A percentile compares a stretch with the other conserved stretches of the same genome.
Evolutionary conservation across 2,113 vertebrate species (phyloP).

Genomic region (Vanacampus margaritifer): DNA sequence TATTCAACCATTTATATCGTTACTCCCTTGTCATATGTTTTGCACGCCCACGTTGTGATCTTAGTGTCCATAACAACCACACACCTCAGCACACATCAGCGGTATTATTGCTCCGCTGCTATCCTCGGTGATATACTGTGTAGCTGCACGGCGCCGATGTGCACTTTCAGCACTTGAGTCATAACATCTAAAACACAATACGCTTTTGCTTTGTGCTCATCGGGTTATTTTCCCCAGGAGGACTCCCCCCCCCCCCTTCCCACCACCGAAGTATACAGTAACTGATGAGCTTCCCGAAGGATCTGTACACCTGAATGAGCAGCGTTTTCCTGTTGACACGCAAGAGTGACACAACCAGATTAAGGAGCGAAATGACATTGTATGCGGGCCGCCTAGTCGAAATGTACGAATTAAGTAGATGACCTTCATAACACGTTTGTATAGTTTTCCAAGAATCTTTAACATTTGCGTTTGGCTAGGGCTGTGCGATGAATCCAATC

Average conservation of each 20-base stretch:
- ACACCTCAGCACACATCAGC: conserved; percentile 17
- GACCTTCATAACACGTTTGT: conserved; percentile 1
- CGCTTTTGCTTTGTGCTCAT: conserved; percentile 38
- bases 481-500: no score
- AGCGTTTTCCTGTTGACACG: conserved; percentile 27
- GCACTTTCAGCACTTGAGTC: conserved; percentile 45
- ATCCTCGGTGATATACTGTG: conserved; percentile 25
- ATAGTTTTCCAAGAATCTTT: neutral
- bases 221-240: conserved; percentile 35
- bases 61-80: conserved; percentile 15
- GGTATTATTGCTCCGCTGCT: conserved; percentile 11
- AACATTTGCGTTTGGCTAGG: no score
- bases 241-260: conserved; percentile 10
- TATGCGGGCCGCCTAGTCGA: conserved; percentile 29
- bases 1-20: conserved; percentile 1
- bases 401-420: conserved; percentile 20
- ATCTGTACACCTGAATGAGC: conserved; percentile 18
- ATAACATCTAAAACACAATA: conserved; percentile 44
- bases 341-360: conserved; percentile 13
- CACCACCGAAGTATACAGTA: conserved; percentile 24
- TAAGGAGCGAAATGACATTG: conserved; percentile 28
- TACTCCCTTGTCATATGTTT: neutral
- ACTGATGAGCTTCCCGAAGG: conserved; percentile 20
- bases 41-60: neutral
- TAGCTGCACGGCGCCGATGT: conserved; percentile 10